A percentile compares a stretch with the other conserved stretches of the same genome.
Conservation (phyloP, 1,140 invertebrate species). For the Antheraea mylitta region DNA sequence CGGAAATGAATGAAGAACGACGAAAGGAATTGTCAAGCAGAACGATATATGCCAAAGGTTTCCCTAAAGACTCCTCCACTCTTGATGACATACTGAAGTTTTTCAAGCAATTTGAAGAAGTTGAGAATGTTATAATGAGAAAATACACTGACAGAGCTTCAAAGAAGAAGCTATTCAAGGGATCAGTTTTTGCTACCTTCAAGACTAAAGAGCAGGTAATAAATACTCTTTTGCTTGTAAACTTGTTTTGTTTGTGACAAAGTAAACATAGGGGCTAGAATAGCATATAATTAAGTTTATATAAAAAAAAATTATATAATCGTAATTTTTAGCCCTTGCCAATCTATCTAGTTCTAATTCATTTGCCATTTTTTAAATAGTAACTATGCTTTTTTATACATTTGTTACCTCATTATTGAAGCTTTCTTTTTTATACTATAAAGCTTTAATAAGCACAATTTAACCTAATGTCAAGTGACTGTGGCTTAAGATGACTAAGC, state of each 20-base stretch:
- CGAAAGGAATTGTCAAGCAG: constrained; percentile 87
- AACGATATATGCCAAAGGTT: constrained; percentile 95
- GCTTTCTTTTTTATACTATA: too few relatives aligned
- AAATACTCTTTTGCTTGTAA: background rate
- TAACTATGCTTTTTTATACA: too few relatives aligned
- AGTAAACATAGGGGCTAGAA: too few relatives aligned
- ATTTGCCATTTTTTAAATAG: too few relatives aligned
- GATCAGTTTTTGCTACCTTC: constrained; percentile 94
- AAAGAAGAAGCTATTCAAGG: constrained; percentile 88
- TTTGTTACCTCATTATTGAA: too few relatives aligned
- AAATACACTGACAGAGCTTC: constrained; percentile 83
- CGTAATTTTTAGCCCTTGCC: too few relatives aligned
- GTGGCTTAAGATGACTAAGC: too few relatives aligned
- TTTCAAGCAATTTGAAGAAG: constrained; percentile 84
- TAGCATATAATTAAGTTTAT: too few relatives aligned
- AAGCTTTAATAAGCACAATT: too few relatives aligned
- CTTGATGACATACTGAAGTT: constrained; percentile 88
- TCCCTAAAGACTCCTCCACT: constrained; percentile 83
- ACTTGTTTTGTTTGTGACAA: background rate
- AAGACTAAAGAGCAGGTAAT: constrained; percentile 83
- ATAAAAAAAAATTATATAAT: too few relatives aligned
- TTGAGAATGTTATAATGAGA: constrained; percentile 89
- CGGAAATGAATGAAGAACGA: constrained; percentile 91
- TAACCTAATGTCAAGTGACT: too few relatives aligned
- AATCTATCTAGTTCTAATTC: too few relatives aligned